These are phyloP conservation scores for Takifugu flavidus DNA, from an alignment of 2,113 vertebrate species.

Conservation along the genomic window DNA sequence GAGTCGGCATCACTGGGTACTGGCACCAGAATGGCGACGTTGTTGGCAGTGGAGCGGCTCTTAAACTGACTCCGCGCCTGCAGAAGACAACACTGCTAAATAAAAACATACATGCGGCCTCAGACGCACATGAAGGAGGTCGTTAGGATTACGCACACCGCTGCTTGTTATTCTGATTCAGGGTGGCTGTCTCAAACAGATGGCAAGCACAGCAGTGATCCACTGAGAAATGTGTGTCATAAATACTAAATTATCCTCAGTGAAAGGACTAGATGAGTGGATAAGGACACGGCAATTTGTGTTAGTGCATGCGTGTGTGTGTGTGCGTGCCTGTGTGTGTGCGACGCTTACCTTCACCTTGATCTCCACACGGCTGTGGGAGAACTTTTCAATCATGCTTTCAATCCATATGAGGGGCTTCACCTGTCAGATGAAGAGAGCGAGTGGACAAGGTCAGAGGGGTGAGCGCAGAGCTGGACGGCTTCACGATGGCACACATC, in stretches of 20 bases:
- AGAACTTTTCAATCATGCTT: slow-evolving; percentile 81
- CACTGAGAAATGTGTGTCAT: slow-evolving; percentile 20
- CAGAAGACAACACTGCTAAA: slow-evolving; percentile 11
- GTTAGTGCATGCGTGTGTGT: not conserved
- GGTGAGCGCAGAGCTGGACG: slow-evolving; percentile 8
- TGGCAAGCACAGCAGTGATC: slow-evolving; percentile 13
- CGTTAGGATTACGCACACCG: slow-evolving; percentile 20
- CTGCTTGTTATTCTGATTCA: slow-evolving; percentile 16
- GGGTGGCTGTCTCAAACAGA: slow-evolving; percentile 28
- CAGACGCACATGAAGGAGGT: slow-evolving; percentile 5
- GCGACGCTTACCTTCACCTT: slow-evolving; percentile 78
- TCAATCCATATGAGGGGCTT: slow-evolving; percentile 84
- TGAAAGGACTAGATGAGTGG: slow-evolving; percentile 6
- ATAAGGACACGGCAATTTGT: slow-evolving; percentile 1
- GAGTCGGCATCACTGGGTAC: slow-evolving; percentile 82
- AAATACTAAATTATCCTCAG: slow-evolving; percentile 34
- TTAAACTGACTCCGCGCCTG: slow-evolving; percentile 82
- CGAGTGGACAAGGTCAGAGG: slow-evolving; percentile 47
- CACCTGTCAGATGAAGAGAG: slow-evolving; percentile 63
- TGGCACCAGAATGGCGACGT: slow-evolving; percentile 77
- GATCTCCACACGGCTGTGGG: slow-evolving; percentile 82
- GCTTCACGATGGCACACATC: slow-evolving; percentile 26
- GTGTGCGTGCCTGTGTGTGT: slow-evolving; percentile 19
- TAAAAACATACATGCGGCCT: not conserved
- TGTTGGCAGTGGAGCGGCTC: slow-evolving; percentile 79